Percentiles rank a stretch among this genome's conserved stretches.
These are phyloP conservation scores for Diabrotica virgifera DNA, from an alignment of 1,140 invertebrate genomes.

Conservation along the genomic window DNA sequence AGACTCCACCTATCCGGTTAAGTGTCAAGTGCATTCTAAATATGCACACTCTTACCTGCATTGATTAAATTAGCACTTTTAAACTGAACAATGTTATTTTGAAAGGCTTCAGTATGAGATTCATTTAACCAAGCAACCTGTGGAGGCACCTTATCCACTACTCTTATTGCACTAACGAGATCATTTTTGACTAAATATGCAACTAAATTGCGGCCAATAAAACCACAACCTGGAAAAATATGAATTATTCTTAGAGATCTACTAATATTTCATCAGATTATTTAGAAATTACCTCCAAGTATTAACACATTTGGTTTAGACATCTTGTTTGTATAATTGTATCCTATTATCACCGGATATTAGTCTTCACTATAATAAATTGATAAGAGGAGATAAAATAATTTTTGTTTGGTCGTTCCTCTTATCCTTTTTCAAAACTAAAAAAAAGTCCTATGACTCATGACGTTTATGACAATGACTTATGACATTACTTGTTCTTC, in stretches of 20 bases:
- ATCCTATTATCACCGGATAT: constrained; percentile 15
- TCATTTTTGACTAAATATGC: constrained; percentile 77
- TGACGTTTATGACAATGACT: too few relatives aligned
- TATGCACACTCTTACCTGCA: constrained; percentile 58
- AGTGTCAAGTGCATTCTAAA: too few relatives aligned
- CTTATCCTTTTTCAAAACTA: too few relatives aligned
- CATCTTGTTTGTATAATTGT: constrained; percentile 22
- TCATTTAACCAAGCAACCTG: constrained; percentile 85
- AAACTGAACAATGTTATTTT: constrained; percentile 76
- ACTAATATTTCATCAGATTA: neutral
- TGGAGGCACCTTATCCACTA: constrained; percentile 90
- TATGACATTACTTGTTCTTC: too few relatives aligned
- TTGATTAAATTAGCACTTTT: constrained; percentile 89
- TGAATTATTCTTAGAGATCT: neutral
- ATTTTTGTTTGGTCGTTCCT: too few relatives aligned
- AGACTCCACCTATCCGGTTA: too few relatives aligned
- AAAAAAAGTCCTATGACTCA: too few relatives aligned
- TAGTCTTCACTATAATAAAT: neutral
- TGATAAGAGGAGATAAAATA: too few relatives aligned
- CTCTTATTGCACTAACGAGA: constrained; percentile 68
- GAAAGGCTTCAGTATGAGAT: constrained; percentile 68
- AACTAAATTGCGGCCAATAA: constrained; percentile 86
- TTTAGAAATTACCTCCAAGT: constrained; percentile 35
- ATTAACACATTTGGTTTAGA: constrained; percentile 37
- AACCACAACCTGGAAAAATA: constrained; percentile 77